Evolutionary conservation across 1,140 invertebrate genomes (phyloP).

Genomic region (Drosophila ohnishii): DNA sequence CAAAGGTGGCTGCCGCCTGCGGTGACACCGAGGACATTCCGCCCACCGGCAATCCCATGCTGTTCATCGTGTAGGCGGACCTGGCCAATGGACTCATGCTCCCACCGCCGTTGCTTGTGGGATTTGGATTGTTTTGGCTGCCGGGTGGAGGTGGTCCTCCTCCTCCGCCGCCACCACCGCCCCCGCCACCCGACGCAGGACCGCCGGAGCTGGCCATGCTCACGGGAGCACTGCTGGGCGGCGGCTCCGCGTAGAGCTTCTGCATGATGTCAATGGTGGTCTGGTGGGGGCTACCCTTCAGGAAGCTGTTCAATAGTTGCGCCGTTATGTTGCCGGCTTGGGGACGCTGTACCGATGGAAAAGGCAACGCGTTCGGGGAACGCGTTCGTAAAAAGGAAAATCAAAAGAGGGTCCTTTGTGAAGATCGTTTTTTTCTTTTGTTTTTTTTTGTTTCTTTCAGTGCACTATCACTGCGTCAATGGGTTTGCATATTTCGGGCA

Average conservation of each 20-base stretch:
- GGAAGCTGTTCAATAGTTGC: conserved; percentile 82
- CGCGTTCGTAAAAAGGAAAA: conserved; percentile 44
- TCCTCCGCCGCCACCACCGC: conserved; percentile 48
- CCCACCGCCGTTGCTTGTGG: conserved; percentile 74
- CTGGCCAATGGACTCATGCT: conserved; percentile 88
- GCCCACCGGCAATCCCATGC: conserved; percentile 89
- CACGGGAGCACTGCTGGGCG: conserved; percentile 76
- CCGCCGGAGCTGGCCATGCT: conserved; percentile 78
- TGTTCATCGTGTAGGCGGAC: conserved; percentile 89
- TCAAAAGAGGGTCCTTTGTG: conserved; percentile 25
- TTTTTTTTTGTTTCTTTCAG: conserved; percentile 39
- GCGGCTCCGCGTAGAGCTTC: conserved; percentile 84
- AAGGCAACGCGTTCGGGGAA: conserved; percentile 50
- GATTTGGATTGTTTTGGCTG: conserved; percentile 63
- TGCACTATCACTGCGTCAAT: conserved; percentile 67
- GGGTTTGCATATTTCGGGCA: conserved; percentile 53
- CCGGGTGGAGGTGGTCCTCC: conserved; percentile 48
- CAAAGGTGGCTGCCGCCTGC: conserved; percentile 85
- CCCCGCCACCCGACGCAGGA: conserved; percentile 54
- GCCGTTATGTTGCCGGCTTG: conserved; percentile 82
- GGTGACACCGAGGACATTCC: conserved; percentile 88
- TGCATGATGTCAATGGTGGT: conserved; percentile 83
- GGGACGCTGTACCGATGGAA: conserved; percentile 48
- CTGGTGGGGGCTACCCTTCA: conserved; percentile 82
- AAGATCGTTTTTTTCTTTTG: background rate